These are phyloP conservation scores for Astreopora myriophthalma DNA, from an alignment of 64 coral and sea anemone genomes.

Conservation along the genomic window DNA sequence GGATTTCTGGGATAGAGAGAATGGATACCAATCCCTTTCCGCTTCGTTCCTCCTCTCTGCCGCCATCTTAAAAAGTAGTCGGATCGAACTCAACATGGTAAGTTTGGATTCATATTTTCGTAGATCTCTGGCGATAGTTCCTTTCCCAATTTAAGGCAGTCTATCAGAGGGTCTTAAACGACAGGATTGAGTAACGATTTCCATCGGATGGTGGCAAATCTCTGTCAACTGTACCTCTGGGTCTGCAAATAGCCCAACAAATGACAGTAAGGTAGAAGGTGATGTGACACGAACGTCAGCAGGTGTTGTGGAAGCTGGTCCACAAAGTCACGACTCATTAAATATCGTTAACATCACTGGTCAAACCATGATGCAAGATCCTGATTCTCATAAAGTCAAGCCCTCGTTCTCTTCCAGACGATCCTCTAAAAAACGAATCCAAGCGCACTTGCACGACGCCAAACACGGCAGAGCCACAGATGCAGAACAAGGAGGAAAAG, in stretches of 20 bases:
- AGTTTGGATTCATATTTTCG: conserved; percentile 37
- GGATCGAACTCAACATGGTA: conserved; percentile 61
- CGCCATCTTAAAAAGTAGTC: conserved; percentile 45
- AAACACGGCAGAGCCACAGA: neutral
- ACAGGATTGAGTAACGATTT: neutral
- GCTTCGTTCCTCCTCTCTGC: neutral
- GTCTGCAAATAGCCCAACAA: neutral
- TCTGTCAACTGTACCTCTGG: neutral
- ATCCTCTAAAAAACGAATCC: neutral
- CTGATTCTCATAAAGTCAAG: neutral
- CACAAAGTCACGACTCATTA: neutral
- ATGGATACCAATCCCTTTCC: neutral
- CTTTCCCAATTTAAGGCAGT: neutral
- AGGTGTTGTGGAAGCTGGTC: neutral
- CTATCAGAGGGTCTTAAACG: neutral
- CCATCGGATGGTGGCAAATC: conserved; percentile 49
- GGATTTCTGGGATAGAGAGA: neutral
- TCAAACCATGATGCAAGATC: neutral
- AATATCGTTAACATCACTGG: neutral
- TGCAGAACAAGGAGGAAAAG: neutral
- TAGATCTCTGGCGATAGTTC: too few relatives aligned
- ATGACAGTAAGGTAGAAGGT: neutral
- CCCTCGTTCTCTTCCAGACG: neutral
- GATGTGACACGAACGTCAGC: neutral
- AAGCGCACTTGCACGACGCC: neutral